These are phyloP conservation scores for Drosophila seguyi DNA, from an alignment of 1,140 invertebrate species.

Conservation along the genomic window DNA sequence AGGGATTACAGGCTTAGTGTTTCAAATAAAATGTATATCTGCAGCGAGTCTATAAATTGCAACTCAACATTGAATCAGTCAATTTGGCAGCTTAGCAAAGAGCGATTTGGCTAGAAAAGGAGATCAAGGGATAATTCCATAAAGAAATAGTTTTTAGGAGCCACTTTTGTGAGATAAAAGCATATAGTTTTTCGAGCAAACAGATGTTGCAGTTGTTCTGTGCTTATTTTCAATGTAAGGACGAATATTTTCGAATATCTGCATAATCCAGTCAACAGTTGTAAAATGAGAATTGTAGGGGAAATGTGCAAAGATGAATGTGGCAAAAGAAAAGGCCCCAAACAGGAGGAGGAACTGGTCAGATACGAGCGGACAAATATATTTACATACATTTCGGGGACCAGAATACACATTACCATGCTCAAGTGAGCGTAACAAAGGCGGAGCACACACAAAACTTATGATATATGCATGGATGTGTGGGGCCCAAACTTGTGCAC, in stretches of 20 bases:
- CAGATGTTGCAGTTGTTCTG: conserved; percentile 13
- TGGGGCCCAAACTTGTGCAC: conserved; percentile 29
- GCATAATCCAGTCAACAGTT: conserved; percentile 35
- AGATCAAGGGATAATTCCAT: conserved; percentile 20
- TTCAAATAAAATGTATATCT: conserved; percentile 13
- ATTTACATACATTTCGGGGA: conserved; percentile 31
- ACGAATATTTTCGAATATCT: conserved; percentile 11
- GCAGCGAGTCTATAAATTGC: background rate
- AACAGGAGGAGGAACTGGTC: background rate
- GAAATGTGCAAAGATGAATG: conserved; percentile 15
- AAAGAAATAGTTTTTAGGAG: conserved; percentile 5
- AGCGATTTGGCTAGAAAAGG: background rate
- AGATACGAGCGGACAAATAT: background rate
- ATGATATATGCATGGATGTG: conserved; percentile 38
- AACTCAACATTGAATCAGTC: conserved; percentile 8
- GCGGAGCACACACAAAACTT: conserved; percentile 49
- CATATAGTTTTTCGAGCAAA: conserved; percentile 19
- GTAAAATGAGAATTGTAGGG: conserved; percentile 21
- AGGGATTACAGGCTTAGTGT: conserved; percentile 24
- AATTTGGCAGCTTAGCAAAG: conserved; percentile 14
- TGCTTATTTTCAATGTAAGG: background rate
- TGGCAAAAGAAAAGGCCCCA: conserved; percentile 13
- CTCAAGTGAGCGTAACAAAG: conserved; percentile 55
- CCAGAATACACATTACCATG: conserved; percentile 42
- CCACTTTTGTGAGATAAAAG: conserved; percentile 11